These are phyloP conservation scores for Catocala nupta DNA, from an alignment of 2,888 invertebrate species.

Conservation along the genomic window DNA sequence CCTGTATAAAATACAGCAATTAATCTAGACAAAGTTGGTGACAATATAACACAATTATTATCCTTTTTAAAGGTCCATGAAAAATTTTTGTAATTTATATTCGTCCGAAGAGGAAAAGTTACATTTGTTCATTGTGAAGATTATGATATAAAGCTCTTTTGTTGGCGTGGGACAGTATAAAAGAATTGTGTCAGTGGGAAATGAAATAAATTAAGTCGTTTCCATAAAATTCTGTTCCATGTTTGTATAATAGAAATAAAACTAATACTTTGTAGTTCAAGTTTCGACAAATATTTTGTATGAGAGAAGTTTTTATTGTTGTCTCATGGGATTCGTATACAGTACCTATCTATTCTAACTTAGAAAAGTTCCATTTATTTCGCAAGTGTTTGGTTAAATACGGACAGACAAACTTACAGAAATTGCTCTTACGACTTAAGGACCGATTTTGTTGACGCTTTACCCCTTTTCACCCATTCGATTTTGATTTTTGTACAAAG, in stretches of 20 bases:
- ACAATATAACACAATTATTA: slow-evolving; percentile 64
- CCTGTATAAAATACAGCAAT: slow-evolving; percentile 65
- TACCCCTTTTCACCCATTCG: slow-evolving; percentile 26
- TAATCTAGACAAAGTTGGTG: slow-evolving; percentile 65
- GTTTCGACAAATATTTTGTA: slow-evolving; percentile 8
- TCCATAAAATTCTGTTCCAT: slow-evolving; percentile 30
- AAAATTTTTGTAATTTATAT: slow-evolving; percentile 58
- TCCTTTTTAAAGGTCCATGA: slow-evolving; percentile 51
- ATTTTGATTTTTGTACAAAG: slow-evolving; percentile 37
- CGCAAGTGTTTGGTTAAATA: slow-evolving; percentile 17
- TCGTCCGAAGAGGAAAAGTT: slow-evolving; percentile 49
- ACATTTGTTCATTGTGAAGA: slow-evolving; percentile 43
- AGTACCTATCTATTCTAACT: neutral
- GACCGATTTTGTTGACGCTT: slow-evolving; percentile 15
- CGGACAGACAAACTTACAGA: slow-evolving; percentile 6
- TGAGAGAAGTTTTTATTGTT: neutral
- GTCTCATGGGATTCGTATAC: neutral
- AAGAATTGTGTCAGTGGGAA: slow-evolving; percentile 39
- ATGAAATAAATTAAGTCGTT: slow-evolving; percentile 39
- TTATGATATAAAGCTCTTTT: slow-evolving; percentile 41
- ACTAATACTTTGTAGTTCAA: slow-evolving; percentile 26
- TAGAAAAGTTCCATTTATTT: slow-evolving; percentile 16
- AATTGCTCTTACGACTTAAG: slow-evolving; percentile 22
- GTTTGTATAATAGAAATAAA: slow-evolving; percentile 19
- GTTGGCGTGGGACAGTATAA: slow-evolving; percentile 39